Percentiles rank a stretch among this genome's conserved stretches.
phyloP scores from a whole-genome alignment of 2,113 vertebrate genomes.

The Seriola aureovittata region DNA sequence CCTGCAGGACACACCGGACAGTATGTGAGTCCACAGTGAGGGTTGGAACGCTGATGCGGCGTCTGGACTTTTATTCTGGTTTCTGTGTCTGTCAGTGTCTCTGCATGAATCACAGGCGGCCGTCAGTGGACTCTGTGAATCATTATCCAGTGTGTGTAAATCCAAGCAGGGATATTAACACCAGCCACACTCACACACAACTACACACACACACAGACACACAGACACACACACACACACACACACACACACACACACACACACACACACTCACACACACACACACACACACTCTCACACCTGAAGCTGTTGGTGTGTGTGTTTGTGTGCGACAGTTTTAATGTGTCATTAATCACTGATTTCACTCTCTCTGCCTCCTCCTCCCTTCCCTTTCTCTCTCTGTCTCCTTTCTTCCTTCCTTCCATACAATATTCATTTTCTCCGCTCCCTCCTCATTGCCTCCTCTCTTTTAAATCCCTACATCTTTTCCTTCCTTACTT shows the following conservation, averaged over 20 bases:
- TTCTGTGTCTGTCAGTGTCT: background rate
- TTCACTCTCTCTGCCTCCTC: background rate
- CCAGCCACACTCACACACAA: background rate
- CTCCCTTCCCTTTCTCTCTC: background rate
- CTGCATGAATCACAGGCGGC: slow-evolving; percentile 24
- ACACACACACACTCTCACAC: background rate
- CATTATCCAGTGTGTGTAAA: slow-evolving; percentile 41
- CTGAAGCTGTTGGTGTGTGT: background rate
- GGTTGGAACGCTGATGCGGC: background rate
- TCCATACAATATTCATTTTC: background rate
- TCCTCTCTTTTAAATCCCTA: too few species aligned
- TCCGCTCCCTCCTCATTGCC: too few species aligned
- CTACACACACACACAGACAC: too few species aligned
- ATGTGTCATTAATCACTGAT: background rate
- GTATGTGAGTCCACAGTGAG: too few species aligned
- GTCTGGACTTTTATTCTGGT: background rate
- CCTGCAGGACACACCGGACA: too few species aligned
- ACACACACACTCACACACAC: background rate
- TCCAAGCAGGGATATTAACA: slow-evolving; percentile 34
- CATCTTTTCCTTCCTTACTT: too few species aligned
- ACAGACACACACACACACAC: background rate
- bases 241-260: background rate
- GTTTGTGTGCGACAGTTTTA: background rate
- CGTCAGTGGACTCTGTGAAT: slow-evolving; percentile 29
- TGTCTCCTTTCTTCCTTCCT: too few species aligned